phyloP scores from a whole-genome alignment of 2,888 invertebrate species.

The Notodonta ziczac region DNA sequence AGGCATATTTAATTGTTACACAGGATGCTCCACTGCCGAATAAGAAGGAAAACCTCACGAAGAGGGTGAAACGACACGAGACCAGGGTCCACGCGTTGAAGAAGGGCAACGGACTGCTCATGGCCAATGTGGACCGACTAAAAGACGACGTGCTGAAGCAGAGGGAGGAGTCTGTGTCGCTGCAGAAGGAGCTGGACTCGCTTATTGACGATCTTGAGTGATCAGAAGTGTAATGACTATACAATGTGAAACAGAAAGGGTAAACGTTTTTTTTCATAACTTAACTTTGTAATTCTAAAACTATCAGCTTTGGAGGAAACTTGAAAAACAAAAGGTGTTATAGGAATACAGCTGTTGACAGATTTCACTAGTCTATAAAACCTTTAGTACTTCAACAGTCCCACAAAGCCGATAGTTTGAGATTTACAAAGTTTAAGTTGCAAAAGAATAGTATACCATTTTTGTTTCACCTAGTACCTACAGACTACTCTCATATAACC shows the following conservation, averaged over 20 bases:
- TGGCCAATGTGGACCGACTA: constrained; percentile 94
- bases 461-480: too few species aligned
- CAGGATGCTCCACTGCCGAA: constrained; percentile 88
- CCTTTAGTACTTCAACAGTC: too few species aligned
- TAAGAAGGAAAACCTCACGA: constrained; percentile 87
- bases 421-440: too few species aligned
- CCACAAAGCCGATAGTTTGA: too few species aligned
- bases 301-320: too few species aligned
- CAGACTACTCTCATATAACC: background rate
- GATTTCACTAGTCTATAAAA: too few species aligned
- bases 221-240: constrained; percentile 18
- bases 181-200: constrained; percentile 94
- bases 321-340: too few species aligned
- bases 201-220: constrained; percentile 93
- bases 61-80: constrained; percentile 90
- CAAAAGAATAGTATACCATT: too few species aligned
- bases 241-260: too few species aligned
- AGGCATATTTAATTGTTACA: constrained; percentile 46
- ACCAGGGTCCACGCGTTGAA: constrained; percentile 91
- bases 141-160: constrained; percentile 94
- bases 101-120: constrained; percentile 94
- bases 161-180: constrained; percentile 89
- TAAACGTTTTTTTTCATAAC: too few species aligned
- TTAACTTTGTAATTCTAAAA: too few species aligned
- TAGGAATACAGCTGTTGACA: too few species aligned